Percentiles rank a stretch among this genome's conserved stretches.
Evolutionary conservation across 2,888 invertebrate species (phyloP).

Genomic region (Galeruca laticollis): DNA sequence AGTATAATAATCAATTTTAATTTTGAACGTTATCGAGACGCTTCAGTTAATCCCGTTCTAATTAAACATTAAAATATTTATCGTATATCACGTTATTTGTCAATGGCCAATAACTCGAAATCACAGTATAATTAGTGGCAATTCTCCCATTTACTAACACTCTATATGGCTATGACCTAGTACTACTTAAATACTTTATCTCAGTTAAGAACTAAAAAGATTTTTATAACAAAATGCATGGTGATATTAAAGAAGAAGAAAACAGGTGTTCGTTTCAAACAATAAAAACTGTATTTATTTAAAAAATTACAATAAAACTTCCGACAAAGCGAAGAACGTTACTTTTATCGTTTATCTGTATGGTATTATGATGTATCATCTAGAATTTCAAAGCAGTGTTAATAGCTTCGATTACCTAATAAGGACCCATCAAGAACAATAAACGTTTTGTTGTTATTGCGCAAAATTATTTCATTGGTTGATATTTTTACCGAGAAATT

Average conservation of each 20-base stretch:
- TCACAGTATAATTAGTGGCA: slow-evolving; percentile 10
- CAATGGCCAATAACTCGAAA: slow-evolving; percentile 8
- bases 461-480: slow-evolving; percentile 49
- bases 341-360: slow-evolving; percentile 58
- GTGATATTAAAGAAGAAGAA: slow-evolving; percentile 44
- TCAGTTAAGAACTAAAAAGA: slow-evolving; percentile 38
- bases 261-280: slow-evolving; percentile 50
- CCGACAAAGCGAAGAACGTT: slow-evolving; percentile 57
- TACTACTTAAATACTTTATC: slow-evolving; percentile 32
- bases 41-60: neutral
- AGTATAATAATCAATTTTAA: no score
- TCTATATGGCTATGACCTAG: slow-evolving; percentile 31
- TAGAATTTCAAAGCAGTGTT: slow-evolving; percentile 58
- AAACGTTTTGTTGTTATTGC: slow-evolving; percentile 47
- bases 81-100: slow-evolving; percentile 2
- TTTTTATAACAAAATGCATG: slow-evolving; percentile 46
- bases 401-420: slow-evolving; percentile 52
- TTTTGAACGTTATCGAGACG: no score
- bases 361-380: slow-evolving; percentile 59
- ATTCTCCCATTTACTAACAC: no score
- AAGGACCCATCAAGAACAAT: slow-evolving; percentile 45
- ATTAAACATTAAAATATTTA: neutral
- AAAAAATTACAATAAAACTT: slow-evolving; percentile 49
- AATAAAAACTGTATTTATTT: slow-evolving; percentile 50
- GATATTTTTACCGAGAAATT: slow-evolving; percentile 44